Conservation (phyloP, 1,140 invertebrate genomes). For the Drosophila leontia region DNA sequence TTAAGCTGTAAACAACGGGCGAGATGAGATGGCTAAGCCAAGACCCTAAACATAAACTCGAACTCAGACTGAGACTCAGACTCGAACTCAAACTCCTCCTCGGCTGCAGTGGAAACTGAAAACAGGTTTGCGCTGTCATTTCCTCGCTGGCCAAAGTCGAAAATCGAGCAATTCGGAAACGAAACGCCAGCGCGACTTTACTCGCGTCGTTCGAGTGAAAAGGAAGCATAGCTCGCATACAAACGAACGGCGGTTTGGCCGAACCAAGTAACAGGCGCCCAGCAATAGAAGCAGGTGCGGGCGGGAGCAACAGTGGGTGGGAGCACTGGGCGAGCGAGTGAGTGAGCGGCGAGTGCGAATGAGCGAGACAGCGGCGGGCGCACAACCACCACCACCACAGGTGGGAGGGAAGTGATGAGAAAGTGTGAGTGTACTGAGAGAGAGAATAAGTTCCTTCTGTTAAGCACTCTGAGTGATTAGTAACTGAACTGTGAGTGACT, state of each 20-base stretch:
- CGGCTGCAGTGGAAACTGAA: slow-evolving; percentile 41
- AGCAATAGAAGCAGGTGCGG: slow-evolving; percentile 31
- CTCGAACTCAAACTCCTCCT: slow-evolving; percentile 10
- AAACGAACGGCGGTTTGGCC: slow-evolving; percentile 80
- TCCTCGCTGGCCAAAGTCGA: slow-evolving; percentile 27
- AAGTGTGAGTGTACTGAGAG: neutral
- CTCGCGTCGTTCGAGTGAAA: slow-evolving; percentile 68
- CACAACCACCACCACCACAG: slow-evolving; percentile 21
- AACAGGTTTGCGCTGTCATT: slow-evolving; percentile 20
- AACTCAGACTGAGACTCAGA: neutral
- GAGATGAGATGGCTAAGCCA: slow-evolving; percentile 31
- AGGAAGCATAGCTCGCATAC: slow-evolving; percentile 63
- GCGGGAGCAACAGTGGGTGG: slow-evolving; percentile 27
- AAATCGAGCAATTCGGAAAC: slow-evolving; percentile 46
- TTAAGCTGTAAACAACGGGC: slow-evolving; percentile 80
- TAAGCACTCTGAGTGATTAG: slow-evolving; percentile 17
- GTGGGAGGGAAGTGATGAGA: slow-evolving; percentile 17
- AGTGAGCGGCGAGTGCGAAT: slow-evolving; percentile 69
- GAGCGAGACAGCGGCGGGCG: slow-evolving; percentile 55
- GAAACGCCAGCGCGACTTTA: slow-evolving; percentile 56
- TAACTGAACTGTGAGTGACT: slow-evolving; percentile 5
- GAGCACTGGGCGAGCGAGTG: slow-evolving; percentile 33
- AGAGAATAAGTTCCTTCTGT: slow-evolving; percentile 1
- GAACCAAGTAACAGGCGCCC: slow-evolving; percentile 72
- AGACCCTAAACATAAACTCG: slow-evolving; percentile 15